Conservation (phyloP, 2,888 invertebrate species). For the Eutolmus rufibarbis region DNA sequence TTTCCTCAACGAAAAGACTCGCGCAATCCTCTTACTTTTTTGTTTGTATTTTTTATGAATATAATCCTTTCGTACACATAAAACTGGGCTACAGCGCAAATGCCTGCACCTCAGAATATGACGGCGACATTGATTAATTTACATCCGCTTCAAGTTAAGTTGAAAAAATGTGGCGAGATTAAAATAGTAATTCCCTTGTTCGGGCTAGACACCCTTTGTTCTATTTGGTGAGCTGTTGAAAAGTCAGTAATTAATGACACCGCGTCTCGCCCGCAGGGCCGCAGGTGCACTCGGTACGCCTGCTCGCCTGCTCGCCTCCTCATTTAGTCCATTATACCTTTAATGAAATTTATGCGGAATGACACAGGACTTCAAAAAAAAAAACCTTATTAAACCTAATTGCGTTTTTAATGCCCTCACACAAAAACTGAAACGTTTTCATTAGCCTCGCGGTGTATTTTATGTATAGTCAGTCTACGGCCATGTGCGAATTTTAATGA, state of each 20-base stretch:
- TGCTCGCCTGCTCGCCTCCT: not conserved
- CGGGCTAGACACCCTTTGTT: not conserved
- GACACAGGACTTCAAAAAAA: not conserved
- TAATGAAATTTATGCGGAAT: not conserved
- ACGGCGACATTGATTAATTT: constrained; percentile 24
- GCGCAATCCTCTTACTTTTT: constrained; percentile 12
- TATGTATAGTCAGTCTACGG: not conserved
- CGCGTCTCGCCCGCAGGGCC: not conserved
- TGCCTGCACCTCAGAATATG: constrained; percentile 9
- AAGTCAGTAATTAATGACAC: constrained; percentile 8
- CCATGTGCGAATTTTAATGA: not conserved
- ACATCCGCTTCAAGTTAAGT: not conserved
- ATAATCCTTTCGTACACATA: constrained; percentile 4
- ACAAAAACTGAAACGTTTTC: not conserved
- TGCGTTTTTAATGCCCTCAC: not conserved
- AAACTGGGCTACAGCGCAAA: not conserved
- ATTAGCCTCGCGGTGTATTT: not conserved
- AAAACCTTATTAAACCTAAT: not conserved
- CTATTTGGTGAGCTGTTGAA: not conserved
- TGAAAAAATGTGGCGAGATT: not conserved
- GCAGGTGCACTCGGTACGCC: not conserved
- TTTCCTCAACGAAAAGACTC: constrained; percentile 24
- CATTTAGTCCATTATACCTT: not conserved
- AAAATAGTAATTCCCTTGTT: not conserved
- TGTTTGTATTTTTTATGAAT: not conserved